A percentile compares a stretch with the other conserved stretches of the same genome.
These are phyloP conservation scores for Rissa tridactyla DNA, from an alignment of 2,113 vertebrate species.

Conservation along the genomic window DNA sequence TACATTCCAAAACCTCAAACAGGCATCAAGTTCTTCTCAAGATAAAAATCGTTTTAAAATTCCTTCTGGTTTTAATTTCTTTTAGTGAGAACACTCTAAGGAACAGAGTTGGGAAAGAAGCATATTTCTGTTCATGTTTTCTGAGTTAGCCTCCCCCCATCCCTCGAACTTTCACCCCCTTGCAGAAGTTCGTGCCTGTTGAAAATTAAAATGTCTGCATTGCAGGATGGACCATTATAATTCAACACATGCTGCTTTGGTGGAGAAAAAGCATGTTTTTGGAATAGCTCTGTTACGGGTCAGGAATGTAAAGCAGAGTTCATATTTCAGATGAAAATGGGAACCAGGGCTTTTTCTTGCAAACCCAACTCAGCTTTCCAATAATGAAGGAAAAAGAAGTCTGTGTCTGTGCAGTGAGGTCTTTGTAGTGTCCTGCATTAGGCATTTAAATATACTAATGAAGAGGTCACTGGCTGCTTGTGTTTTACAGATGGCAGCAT, in stretches of 20 bases:
- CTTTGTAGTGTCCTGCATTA: neutral
- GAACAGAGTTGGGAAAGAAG: neutral
- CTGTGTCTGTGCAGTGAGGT: neutral
- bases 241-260: constrained; percentile 54
- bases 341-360: constrained; percentile 19
- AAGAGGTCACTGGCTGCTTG: neutral
- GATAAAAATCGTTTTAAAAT: neutral
- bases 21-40: neutral
- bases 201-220: constrained; percentile 56
- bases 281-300: constrained; percentile 49
- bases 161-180: constrained; percentile 23
- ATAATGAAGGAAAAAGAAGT: neutral
- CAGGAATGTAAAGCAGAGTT: constrained; percentile 58
- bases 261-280: constrained; percentile 35
- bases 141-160: neutral
- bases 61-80: constrained; percentile 29
- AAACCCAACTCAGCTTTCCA: neutral
- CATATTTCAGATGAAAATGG: constrained; percentile 48
- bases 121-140: constrained; percentile 28
- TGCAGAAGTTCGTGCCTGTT: constrained; percentile 34
- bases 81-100: neutral
- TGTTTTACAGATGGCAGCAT: neutral
- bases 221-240: constrained; percentile 47
- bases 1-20: neutral
- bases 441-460: neutral